Evolutionary conservation across 2,113 vertebrate species (phyloP).

Genomic region (Petromus typicus): DNA sequence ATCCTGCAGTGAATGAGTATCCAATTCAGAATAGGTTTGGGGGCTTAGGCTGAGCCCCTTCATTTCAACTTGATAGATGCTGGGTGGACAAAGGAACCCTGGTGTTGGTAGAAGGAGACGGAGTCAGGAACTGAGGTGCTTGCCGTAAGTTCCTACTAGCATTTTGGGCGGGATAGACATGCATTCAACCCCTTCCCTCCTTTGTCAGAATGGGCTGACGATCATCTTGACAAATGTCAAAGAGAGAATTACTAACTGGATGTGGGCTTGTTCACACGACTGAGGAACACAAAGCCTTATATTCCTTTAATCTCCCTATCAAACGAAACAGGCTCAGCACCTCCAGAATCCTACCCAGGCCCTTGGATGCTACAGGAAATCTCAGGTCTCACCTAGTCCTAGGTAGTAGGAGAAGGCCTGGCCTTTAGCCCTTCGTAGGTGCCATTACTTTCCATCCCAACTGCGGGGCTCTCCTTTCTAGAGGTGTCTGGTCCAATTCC

Average conservation of each 20-base stretch:
- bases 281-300: background rate
- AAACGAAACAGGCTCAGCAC: background rate
- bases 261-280: background rate
- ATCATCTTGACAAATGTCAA: background rate
- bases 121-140: background rate
- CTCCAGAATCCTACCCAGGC: background rate
- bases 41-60: background rate
- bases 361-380: background rate
- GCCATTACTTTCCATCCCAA: background rate
- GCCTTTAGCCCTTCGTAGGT: background rate
- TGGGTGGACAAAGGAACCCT: background rate
- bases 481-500: background rate
- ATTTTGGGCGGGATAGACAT: background rate
- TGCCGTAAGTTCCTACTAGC: background rate
- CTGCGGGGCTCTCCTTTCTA: background rate
- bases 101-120: background rate
- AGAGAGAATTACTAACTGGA: background rate
- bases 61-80: background rate
- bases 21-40: background rate
- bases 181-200: background rate
- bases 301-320: background rate
- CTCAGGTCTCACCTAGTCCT: background rate
- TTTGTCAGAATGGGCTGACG: background rate
- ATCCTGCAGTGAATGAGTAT: background rate
- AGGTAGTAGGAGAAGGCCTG: background rate